phyloP scores from a whole-genome alignment of 1,140 invertebrate genomes.

The Stegodyphus mimosarum region DNA sequence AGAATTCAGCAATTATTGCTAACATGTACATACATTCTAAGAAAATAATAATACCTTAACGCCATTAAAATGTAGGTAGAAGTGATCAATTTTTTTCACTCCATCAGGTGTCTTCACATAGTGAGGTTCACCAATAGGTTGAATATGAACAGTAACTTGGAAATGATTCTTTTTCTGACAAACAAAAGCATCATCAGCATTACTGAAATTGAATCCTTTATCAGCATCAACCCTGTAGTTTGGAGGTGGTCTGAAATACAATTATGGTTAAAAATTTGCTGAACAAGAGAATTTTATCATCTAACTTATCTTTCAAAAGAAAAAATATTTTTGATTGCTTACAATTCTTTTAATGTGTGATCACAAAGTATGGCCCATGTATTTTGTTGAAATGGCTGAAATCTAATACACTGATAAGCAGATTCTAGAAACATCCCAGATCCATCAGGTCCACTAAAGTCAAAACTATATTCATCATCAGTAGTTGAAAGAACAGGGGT shows the following conservation, averaged over 20 bases:
- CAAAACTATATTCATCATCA: slow-evolving; percentile 74
- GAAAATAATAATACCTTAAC: slow-evolving; percentile 78
- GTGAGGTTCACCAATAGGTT: slow-evolving; percentile 82
- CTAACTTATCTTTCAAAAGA: no score
- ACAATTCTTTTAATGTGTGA: slow-evolving; percentile 87
- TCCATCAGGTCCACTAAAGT: slow-evolving; percentile 68
- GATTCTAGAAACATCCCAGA: slow-evolving; percentile 72
- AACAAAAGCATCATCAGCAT: slow-evolving; percentile 96
- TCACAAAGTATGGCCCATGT: slow-evolving; percentile 88
- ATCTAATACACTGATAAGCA: slow-evolving; percentile 89
- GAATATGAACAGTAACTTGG: slow-evolving; percentile 94
- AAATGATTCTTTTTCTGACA: slow-evolving; percentile 99
- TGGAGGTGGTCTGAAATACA: slow-evolving; percentile 76
- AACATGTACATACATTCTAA: no score
- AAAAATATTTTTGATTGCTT: slow-evolving; percentile 66
- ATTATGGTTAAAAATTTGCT: not conserved
- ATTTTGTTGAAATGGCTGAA: slow-evolving; percentile 85
- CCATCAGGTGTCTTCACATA: slow-evolving; percentile 93
- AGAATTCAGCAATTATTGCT: no score
- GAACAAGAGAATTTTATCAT: no score
- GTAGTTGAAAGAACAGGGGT: slow-evolving; percentile 61
- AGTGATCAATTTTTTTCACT: slow-evolving; percentile 88
- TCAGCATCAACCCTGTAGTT: slow-evolving; percentile 94
- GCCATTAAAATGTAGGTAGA: slow-evolving; percentile 96
- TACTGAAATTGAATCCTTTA: slow-evolving; percentile 97